Evolutionary conservation across 2,797 vertebrate species (phyloP).

Genomic region (Myotis myotis): DNA sequence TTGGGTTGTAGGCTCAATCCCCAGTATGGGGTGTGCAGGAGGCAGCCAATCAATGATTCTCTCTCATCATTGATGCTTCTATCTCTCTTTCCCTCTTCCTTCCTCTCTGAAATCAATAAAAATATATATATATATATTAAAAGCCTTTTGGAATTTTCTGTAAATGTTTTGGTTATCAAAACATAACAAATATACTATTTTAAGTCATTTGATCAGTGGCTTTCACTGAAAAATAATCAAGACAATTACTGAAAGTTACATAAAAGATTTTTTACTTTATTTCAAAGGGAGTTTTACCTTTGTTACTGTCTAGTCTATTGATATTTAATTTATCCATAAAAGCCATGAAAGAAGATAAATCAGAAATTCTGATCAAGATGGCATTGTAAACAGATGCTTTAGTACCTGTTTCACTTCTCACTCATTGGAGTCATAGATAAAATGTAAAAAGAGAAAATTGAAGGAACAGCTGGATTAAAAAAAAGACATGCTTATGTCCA

Average conservation of each 20-base stretch:
- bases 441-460: conserved; percentile 25
- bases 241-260: not conserved
- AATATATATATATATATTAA: too few species aligned
- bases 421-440: not conserved
- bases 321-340: conserved; percentile 6
- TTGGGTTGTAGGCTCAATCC: too few species aligned
- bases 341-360: not conserved
- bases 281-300: conserved; percentile 35
- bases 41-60: too few species aligned
- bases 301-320: not conserved
- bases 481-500: not conserved
- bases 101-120: too few species aligned
- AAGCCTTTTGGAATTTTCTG: not conserved
- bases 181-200: not conserved
- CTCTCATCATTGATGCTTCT: too few species aligned
- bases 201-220: not conserved
- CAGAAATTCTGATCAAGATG: not conserved
- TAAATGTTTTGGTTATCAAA: not conserved
- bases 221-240: conserved; percentile 5
- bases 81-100: too few species aligned
- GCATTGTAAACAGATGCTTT: not conserved
- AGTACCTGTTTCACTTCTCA: not conserved
- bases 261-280: conserved; percentile 14
- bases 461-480: not conserved
- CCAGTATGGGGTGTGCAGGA: too few species aligned